These are phyloP conservation scores for Mizuhopecten yessoensis DNA, from an alignment of 1,140 invertebrate genomes.

Conservation along the genomic window DNA sequence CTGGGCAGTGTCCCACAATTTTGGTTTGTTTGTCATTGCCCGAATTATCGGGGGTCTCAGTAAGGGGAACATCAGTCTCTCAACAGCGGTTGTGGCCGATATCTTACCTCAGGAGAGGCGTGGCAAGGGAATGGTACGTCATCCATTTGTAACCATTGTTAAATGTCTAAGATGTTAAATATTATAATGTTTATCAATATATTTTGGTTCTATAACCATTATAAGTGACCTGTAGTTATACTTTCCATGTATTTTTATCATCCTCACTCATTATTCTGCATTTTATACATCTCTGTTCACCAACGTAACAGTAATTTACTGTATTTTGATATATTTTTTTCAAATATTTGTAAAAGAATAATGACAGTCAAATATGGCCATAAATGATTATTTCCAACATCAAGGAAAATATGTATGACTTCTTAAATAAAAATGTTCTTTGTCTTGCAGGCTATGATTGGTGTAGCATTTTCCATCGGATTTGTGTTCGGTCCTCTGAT, in stretches of 20 bases:
- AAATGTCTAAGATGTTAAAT: too few relatives aligned
- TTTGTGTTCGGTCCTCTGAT: slow-evolving; percentile 98
- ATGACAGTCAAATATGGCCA: not conserved
- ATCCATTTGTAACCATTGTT: not conserved
- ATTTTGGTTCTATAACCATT: too few relatives aligned
- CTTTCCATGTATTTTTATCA: too few relatives aligned
- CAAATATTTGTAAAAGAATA: not conserved
- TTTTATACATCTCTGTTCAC: too few relatives aligned
- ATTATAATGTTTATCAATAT: too few relatives aligned
- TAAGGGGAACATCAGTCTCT: slow-evolving; percentile 98
- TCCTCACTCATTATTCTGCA: too few relatives aligned
- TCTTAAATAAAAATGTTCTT: slow-evolving; percentile 54
- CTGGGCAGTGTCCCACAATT: slow-evolving; percentile 95
- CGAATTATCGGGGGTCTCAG: slow-evolving; percentile 96
- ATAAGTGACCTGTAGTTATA: too few relatives aligned
- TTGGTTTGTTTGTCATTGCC: slow-evolving; percentile 95
- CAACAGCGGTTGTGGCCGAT: slow-evolving; percentile 98
- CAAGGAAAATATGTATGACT: not conserved
- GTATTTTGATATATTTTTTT: not conserved
- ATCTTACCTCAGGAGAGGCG: slow-evolving; percentile 91
- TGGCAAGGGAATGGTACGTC: slow-evolving; percentile 95
- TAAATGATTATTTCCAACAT: not conserved
- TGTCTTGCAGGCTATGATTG: slow-evolving; percentile 93
- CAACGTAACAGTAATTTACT: too few relatives aligned
- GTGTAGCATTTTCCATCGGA: slow-evolving; percentile 98